Conservation (phyloP, 1,140 invertebrate genomes). For the Orussus abietinus region DNA sequence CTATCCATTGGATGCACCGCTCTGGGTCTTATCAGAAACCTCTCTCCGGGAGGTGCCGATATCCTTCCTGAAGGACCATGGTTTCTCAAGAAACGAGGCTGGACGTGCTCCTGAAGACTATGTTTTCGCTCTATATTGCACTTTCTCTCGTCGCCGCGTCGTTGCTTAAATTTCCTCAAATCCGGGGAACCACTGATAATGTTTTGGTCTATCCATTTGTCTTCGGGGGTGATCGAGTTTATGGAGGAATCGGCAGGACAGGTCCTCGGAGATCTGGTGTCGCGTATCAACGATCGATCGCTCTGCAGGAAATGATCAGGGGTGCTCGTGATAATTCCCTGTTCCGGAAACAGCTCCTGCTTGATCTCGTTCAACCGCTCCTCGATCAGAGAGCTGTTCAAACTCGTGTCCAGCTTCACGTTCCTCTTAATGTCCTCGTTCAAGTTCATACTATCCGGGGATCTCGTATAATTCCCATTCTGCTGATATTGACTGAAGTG, state of each 20-base stretch:
- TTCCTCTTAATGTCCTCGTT: slow-evolving; percentile 48
- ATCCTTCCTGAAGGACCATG: slow-evolving; percentile 40
- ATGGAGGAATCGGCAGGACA: slow-evolving; percentile 34
- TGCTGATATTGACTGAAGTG: slow-evolving; percentile 44
- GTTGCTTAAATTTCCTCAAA: slow-evolving; percentile 26
- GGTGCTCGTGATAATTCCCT: slow-evolving; percentile 38
- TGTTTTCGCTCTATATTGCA: slow-evolving; percentile 42
- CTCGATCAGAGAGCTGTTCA: slow-evolving; percentile 40
- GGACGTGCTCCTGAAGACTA: slow-evolving; percentile 40
- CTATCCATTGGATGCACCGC: slow-evolving; percentile 41
- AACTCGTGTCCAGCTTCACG: slow-evolving; percentile 41
- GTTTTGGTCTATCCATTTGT: slow-evolving; percentile 38
- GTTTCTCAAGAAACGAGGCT: slow-evolving; percentile 37
- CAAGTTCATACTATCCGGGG: slow-evolving; percentile 45
- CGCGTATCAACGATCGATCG: slow-evolving; percentile 15
- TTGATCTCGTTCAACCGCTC: slow-evolving; percentile 44
- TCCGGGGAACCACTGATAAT: slow-evolving; percentile 28
- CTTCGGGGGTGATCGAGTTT: slow-evolving; percentile 34
- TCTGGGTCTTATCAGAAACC: slow-evolving; percentile 35
- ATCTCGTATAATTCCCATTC: slow-evolving; percentile 45
- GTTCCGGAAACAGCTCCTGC: slow-evolving; percentile 40
- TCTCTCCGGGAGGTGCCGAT: slow-evolving; percentile 41
- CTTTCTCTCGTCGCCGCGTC: slow-evolving; percentile 24
- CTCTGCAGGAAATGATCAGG: slow-evolving; percentile 38
- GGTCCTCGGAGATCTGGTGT: slow-evolving; percentile 21